These are phyloP conservation scores for Scortum barcoo DNA, from an alignment of 2,113 vertebrate genomes.

Conservation along the genomic window DNA sequence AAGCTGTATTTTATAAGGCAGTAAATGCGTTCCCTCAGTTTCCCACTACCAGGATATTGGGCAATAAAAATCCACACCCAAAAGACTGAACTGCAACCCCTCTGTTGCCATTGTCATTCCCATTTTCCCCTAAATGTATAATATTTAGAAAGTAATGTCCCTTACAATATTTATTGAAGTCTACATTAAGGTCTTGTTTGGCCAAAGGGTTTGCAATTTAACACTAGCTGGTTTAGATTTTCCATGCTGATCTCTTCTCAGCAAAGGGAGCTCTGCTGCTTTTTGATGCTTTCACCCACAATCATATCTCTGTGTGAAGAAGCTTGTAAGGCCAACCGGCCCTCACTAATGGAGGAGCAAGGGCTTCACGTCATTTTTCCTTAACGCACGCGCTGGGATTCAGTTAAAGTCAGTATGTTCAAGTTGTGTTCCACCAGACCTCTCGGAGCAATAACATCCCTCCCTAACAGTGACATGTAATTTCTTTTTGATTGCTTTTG, in stretches of 20 bases:
- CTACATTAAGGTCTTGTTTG: slow-evolving; percentile 59
- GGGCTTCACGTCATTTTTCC: slow-evolving; percentile 37
- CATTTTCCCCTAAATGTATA: slow-evolving; percentile 20
- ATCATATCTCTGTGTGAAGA: slow-evolving; percentile 25
- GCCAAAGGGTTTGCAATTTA: slow-evolving; percentile 43
- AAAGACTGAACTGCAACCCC: slow-evolving; percentile 47
- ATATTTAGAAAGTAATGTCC: slow-evolving; percentile 30
- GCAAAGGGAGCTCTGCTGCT: slow-evolving; percentile 22
- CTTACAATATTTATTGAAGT: slow-evolving; percentile 76
- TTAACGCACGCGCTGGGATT: slow-evolving; percentile 49
- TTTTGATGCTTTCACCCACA: slow-evolving; percentile 33
- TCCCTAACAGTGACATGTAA: slow-evolving; percentile 48
- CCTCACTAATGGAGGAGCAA: slow-evolving; percentile 21
- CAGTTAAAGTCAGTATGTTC: slow-evolving; percentile 9
- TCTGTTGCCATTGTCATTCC: slow-evolving; percentile 30
- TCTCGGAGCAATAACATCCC: slow-evolving; percentile 47
- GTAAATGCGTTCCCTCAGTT: slow-evolving; percentile 53
- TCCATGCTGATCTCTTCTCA: slow-evolving; percentile 34
- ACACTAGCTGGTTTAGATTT: slow-evolving; percentile 38
- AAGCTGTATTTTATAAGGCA: slow-evolving; percentile 56
- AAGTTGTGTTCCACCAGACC: slow-evolving; percentile 37
- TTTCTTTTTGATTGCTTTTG: slow-evolving; percentile 69
- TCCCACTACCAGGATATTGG: slow-evolving; percentile 30
- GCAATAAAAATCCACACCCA: slow-evolving; percentile 58
- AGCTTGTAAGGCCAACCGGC: background rate